Percentiles rank a stretch among this genome's conserved stretches.
These are phyloP conservation scores for Leptodactylus fuscus DNA, from an alignment of 2,113 vertebrate species.

Conservation along the genomic window DNA sequence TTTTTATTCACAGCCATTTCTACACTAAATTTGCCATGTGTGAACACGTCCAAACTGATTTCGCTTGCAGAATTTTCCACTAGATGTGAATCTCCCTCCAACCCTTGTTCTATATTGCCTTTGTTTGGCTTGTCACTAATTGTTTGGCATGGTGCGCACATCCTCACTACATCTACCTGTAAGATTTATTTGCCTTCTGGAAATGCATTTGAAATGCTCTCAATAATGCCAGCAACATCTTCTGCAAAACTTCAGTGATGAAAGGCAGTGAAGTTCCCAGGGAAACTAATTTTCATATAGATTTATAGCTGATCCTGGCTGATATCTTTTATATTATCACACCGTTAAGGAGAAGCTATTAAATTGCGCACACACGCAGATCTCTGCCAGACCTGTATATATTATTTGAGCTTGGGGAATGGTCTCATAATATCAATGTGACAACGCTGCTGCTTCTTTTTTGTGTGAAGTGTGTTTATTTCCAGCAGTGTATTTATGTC, in stretches of 20 bases:
- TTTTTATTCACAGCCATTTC: too few relatives aligned
- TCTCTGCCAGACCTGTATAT: slow-evolving; percentile 42
- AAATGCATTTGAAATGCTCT: slow-evolving; percentile 49
- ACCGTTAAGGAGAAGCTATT: slow-evolving; percentile 54
- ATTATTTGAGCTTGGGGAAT: slow-evolving; percentile 48
- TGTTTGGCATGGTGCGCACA: not conserved
- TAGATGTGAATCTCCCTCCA: too few relatives aligned
- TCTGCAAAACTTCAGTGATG: slow-evolving; percentile 42
- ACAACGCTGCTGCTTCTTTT: slow-evolving; percentile 29
- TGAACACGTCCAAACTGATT: too few relatives aligned
- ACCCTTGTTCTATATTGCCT: too few relatives aligned
- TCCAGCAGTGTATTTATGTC: not conserved
- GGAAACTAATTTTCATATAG: slow-evolving; percentile 59
- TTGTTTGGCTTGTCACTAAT: slow-evolving; percentile 21
- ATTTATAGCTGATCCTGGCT: slow-evolving; percentile 53
- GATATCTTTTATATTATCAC: slow-evolving; percentile 52
- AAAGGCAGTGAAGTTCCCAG: slow-evolving; percentile 37
- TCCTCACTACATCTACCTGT: not conserved
- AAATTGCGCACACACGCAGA: slow-evolving; percentile 34
- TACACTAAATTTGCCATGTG: too few relatives aligned
- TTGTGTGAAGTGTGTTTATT: slow-evolving; percentile 13
- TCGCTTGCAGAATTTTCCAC: too few relatives aligned
- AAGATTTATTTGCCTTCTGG: slow-evolving; percentile 50
- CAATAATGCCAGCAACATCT: slow-evolving; percentile 28
- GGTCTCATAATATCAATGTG: slow-evolving; percentile 45